Evolutionary conservation across 2,113 vertebrate genomes (phyloP), one percentile per base, ranked within the genome.

Genomic region (Gnathonemus echidnorhynchus): DNA sequence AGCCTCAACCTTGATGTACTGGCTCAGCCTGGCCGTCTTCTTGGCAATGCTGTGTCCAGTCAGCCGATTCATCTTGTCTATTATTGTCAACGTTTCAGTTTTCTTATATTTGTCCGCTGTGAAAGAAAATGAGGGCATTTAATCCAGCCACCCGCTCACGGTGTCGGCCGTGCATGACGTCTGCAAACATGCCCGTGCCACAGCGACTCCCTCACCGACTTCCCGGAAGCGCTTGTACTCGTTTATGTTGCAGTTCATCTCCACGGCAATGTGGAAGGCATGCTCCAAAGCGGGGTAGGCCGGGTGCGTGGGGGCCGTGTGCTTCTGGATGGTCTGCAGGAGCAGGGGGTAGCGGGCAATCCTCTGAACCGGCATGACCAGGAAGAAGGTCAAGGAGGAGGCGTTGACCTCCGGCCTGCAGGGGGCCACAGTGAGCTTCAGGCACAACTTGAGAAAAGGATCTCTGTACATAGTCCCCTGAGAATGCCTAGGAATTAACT

Each of bases 361-460:
- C 89, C 98, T 96, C 95, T 99, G 98, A 89, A 99, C 97, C 0
- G 98, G 98, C 95, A 96, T 97, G 91, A 99, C 97, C 95, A 99
- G 92, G 92, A 98, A 97, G 96, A 98, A 99, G 91, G 94, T 97
- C 93, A 99, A 95, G 53, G 97, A 97, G 0, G 96, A 96, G 0
- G 96, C 95, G 0, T 97, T 97, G 0, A 96, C 96, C 66, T 98
- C 96, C 0, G 97, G 97, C 92, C 98, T 99, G 93, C 7, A 83
- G 15, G 45, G 42, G 10, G 0, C 70, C 10, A 87, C 39, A 80
- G 49, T 58, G 39, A 88, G 62, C 35, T 35, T 50, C 49, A 70
- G 19, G 21, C 39, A 80, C 17, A 50, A 46, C 50, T 86, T n/a
- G 5, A 31, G 39, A 84, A 24, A 85, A 48, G 21, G 83, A 46